Evolutionary conservation across 2,888 invertebrate species (phyloP).

Genomic region (Labia minor): DNA sequence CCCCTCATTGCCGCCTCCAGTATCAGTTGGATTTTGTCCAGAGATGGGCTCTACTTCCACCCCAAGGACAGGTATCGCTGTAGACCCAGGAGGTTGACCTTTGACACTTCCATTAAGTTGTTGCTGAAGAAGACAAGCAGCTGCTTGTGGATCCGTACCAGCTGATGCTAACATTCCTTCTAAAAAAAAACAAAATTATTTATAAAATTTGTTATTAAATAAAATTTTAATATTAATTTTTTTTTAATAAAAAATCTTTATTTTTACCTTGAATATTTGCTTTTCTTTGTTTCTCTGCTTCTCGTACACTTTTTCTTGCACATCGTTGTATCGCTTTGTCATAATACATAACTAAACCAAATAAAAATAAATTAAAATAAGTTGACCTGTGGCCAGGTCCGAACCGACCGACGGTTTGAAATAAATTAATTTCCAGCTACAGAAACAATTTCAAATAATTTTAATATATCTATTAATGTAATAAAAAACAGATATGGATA

Average conservation of each 20-base stretch:
- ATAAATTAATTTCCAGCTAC: too few species aligned
- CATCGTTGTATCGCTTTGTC: constrained; percentile 76
- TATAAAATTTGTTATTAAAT: not conserved
- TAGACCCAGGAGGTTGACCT: not conserved
- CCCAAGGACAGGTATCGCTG: not conserved
- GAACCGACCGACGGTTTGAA: too few species aligned
- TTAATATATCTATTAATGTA: too few species aligned
- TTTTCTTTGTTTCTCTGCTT: constrained; percentile 40
- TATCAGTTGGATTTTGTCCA: not conserved
- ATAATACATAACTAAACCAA: constrained; percentile 33
- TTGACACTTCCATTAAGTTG: constrained; percentile 25
- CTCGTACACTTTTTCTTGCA: constrained; percentile 49
- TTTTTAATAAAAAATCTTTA: constrained; percentile 20
- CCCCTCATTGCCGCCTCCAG: not conserved
- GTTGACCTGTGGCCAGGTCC: too few species aligned
- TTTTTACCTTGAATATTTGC: constrained; percentile 30
- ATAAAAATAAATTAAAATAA: too few species aligned
- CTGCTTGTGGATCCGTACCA: constrained; percentile 28
- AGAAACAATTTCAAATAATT: too few species aligned
- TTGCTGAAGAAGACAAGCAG: constrained; percentile 27
- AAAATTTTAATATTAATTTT: too few species aligned
- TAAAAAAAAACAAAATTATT: not conserved
- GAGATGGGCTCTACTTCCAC: not conserved
- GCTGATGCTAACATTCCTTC: constrained; percentile 32
- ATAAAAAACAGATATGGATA: too few species aligned